Evolutionary conservation across 2,113 vertebrate species (phyloP).

Genomic region (Lipophrys pholis): DNA sequence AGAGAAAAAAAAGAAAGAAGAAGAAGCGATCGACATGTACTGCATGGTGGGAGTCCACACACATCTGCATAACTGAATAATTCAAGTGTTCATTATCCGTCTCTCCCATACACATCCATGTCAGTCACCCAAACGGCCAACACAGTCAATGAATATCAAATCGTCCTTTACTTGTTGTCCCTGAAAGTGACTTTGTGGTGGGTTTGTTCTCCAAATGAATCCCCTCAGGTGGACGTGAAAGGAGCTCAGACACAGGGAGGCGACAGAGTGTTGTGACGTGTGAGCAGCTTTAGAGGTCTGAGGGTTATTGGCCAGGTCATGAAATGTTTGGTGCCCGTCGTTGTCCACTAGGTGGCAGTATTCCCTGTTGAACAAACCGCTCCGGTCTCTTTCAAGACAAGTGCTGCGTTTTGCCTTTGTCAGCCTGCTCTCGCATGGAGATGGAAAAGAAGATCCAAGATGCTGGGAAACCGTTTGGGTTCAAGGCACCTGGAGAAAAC

Average conservation of each 20-base stretch:
- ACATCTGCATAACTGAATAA: conserved; percentile 42
- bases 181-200: too few species aligned
- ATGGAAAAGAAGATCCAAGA: background rate
- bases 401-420: conserved; percentile 7
- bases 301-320: too few species aligned
- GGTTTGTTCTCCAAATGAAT: too few species aligned
- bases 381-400: background rate
- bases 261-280: too few species aligned
- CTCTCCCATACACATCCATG: conserved; percentile 21
- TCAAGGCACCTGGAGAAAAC: conserved; percentile 62
- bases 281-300: too few species aligned
- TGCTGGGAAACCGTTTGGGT: background rate
- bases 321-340: background rate
- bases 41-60: conserved; percentile 9
- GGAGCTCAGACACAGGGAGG: too few species aligned
- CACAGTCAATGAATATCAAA: too few species aligned
- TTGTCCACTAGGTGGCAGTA: conserved; percentile 66
- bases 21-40: background rate
- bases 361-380: conserved; percentile 23
- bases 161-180: too few species aligned
- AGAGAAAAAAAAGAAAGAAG: background rate
- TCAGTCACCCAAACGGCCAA: background rate
- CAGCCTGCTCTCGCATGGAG: background rate
- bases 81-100: conserved; percentile 15
- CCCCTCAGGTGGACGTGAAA: too few species aligned